Evolutionary conservation across 2,888 invertebrate genomes (phyloP), one percentile per base, ranked within the genome.

Genomic region (Drosophila borealis): DNA sequence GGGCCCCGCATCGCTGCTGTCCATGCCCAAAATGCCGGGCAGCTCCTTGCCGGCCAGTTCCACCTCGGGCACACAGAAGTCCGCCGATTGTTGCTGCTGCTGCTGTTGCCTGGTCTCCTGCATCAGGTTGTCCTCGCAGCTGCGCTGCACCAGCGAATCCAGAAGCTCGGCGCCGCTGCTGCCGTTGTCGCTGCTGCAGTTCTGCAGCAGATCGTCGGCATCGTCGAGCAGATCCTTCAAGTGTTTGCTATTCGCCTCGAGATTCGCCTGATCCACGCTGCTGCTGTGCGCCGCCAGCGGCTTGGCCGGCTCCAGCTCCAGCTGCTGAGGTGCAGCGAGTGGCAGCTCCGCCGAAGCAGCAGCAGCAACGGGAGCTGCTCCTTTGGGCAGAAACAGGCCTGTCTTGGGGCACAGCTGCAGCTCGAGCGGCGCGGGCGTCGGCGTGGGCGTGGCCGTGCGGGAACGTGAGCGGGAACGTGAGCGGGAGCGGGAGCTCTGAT

Each of bases 1-100:
- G 41, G 92, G 92, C 5, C 93, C 91, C 29, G 89, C 90, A 37
- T 90, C 91, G 19, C 67, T 78, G 59, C 88, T 89, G 36, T 95
- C 92, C 34, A 95, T 94, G 79, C 94, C 94, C 80, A 95, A 94
- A 39, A 95, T 92, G 44, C 95, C 92, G 61, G 94, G 94, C 64
- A 95, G 93, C 68, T 95, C 95, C 82, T 95, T 95, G 3, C 93
- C 92, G 4, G 65, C 69, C 37, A 72, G 55, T 19, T 46, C 62
- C 45, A 37, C 29, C 68, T 13, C 45, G 14, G 33, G 67, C 46
- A n/a, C n/a, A n/a, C n/a, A n/a, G n/a, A n/a, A n/a, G n/a, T n/a
- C n/a, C n/a, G n/a, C n/a, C n/a, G n/a, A n/a, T n/a, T n/a, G n/a
- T n/a, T n/a, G n/a, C n/a, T n/a, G n/a, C n/a, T n/a, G n/a, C n/a